phyloP scores from a whole-genome alignment of 2,113 vertebrate species.

The Channa maculata region DNA sequence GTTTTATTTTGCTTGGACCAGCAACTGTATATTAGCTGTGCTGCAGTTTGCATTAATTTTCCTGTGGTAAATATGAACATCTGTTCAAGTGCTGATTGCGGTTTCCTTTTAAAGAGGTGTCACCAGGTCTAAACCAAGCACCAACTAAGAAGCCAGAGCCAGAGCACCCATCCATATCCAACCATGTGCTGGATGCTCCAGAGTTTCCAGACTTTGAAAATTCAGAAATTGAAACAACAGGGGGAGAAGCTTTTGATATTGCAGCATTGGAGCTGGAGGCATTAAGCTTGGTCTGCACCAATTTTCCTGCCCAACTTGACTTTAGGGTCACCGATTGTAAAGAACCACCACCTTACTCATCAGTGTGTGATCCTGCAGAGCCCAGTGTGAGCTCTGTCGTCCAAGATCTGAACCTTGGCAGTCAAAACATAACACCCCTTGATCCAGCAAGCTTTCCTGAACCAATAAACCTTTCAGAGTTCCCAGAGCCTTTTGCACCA shows the following conservation, averaged over 20 bases:
- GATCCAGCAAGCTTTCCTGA: conserved; percentile 58
- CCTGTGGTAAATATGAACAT: conserved; percentile 31
- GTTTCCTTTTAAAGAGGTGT: conserved; percentile 46
- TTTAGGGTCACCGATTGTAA: neutral
- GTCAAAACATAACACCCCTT: conserved; percentile 50
- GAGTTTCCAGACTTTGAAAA: conserved; percentile 77
- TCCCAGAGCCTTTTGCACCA: conserved; percentile 37
- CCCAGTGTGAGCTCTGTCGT: neutral
- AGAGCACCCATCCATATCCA: conserved; percentile 26
- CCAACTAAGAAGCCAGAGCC: conserved; percentile 6
- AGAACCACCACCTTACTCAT: conserved; percentile 25
- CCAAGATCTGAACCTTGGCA: conserved; percentile 57
- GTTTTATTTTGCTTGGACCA: conserved; percentile 26
- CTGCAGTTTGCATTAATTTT: conserved; percentile 31
- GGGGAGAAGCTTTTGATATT: conserved; percentile 59
- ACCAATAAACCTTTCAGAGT: conserved; percentile 54
- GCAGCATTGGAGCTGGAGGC: conserved; percentile 63
- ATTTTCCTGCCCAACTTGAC: conserved; percentile 18
- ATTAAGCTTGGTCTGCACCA: conserved; percentile 37
- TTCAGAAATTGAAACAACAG: conserved; percentile 55
- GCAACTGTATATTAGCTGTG: conserved; percentile 6
- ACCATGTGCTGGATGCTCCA: conserved; percentile 58
- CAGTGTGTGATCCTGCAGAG: conserved; percentile 28
- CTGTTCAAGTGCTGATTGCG: conserved; percentile 44
- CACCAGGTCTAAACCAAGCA: conserved; percentile 26